Evolutionary conservation across 1,140 invertebrate genomes (phyloP).

Genomic region (Bombus huntii): DNA sequence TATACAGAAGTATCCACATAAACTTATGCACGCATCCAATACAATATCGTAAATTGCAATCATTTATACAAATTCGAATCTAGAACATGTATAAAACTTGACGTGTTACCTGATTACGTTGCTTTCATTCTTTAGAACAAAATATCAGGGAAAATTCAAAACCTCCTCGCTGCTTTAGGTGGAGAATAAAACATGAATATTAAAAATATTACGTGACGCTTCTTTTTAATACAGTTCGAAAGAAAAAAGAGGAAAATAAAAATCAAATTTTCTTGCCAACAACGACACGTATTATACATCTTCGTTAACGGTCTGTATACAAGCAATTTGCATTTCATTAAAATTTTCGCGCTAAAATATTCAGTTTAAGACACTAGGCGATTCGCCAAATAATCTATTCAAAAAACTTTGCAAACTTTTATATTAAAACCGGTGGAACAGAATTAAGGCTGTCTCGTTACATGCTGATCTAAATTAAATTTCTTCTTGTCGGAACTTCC

Average conservation of each 20-base stretch:
- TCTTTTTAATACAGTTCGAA: neutral
- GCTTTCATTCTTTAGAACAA: neutral
- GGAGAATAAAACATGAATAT: neutral
- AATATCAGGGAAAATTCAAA: neutral
- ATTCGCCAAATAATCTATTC: conserved; percentile 16
- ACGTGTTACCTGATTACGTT: too few relatives aligned
- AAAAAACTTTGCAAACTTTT: conserved; percentile 11
- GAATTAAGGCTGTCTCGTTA: conserved; percentile 22
- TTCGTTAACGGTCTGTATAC: conserved; percentile 21
- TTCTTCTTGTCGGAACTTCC: conserved; percentile 15
- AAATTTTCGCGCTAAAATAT: conserved; percentile 1
- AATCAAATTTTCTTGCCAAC: conserved; percentile 4
- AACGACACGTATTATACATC: conserved; percentile 3
- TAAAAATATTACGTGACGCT: neutral
- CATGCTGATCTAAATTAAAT: conserved; percentile 32
- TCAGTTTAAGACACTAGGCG: neutral
- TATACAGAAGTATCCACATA: neutral
- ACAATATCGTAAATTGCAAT: neutral
- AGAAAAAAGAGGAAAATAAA: neutral
- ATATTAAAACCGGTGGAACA: neutral
- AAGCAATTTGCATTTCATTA: conserved; percentile 36
- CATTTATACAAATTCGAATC: too few relatives aligned
- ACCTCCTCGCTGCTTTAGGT: neutral
- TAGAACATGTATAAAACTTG: too few relatives aligned
- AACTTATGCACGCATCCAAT: neutral